Percentiles rank a stretch among this genome's conserved stretches.
phyloP scores from a whole-genome alignment of 2,888 invertebrate species.

The Rhagophthalmus giganteus region DNA sequence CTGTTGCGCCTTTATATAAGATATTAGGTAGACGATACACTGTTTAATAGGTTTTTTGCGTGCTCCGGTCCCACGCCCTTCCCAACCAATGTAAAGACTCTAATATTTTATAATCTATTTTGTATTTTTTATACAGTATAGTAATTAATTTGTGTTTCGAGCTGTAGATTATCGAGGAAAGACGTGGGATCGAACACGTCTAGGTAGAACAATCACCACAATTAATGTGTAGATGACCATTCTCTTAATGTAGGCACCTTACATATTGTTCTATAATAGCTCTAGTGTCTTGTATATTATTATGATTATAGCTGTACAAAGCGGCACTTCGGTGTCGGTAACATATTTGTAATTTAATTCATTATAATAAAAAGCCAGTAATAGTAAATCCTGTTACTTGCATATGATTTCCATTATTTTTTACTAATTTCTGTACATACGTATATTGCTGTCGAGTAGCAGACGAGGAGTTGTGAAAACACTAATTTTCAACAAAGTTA shows the following conservation, averaged over 20 bases:
- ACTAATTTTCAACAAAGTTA: too few relatives aligned
- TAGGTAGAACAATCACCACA: slow-evolving; percentile 38
- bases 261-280: slow-evolving; percentile 35
- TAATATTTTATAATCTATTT: slow-evolving; percentile 35
- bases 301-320: slow-evolving; percentile 42
- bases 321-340: slow-evolving; percentile 39
- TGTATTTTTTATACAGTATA: slow-evolving; percentile 39
- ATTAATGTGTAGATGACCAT: slow-evolving; percentile 42
- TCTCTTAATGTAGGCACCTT: slow-evolving; percentile 33
- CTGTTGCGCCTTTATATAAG: slow-evolving; percentile 39
- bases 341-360: slow-evolving; percentile 46
- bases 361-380: slow-evolving; percentile 43
- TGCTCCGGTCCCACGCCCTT: slow-evolving; percentile 11
- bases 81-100: slow-evolving; percentile 32
- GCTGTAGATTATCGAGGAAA: slow-evolving; percentile 30
- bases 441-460: too few relatives aligned
- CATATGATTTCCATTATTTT: not conserved
- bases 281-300: slow-evolving; percentile 43
- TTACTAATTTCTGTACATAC: too few relatives aligned
- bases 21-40: slow-evolving; percentile 28
- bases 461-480: too few relatives aligned
- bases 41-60: slow-evolving; percentile 24
- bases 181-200: slow-evolving; percentile 23
- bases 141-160: slow-evolving; percentile 31
- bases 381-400: slow-evolving; percentile 21